Evolutionary conservation across 2,888 invertebrate species (phyloP), one percentile per base, ranked within the genome.

Genomic region (Neoscelio sp.): DNA sequence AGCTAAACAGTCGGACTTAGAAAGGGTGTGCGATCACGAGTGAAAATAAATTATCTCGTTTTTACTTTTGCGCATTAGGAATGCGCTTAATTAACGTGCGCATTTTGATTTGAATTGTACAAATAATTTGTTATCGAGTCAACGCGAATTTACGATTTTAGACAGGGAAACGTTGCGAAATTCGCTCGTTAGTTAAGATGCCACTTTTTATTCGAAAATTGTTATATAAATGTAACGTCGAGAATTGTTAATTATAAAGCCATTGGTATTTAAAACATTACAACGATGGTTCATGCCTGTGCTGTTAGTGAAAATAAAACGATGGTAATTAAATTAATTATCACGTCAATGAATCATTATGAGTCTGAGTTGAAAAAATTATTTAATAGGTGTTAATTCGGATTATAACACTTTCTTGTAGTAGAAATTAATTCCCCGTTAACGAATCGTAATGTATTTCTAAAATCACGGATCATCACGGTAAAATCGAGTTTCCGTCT

Each of bases 71-170:
- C 5, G 12, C 38, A 12, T 15, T 18, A 33, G 46, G 46, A 18
- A 17, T 46, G 60, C 35, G 23, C 12, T 56, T 56, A 40, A 46
- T 46, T 33, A 60, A 60, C 46, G 10, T 12, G 35, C 15, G 23
- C 38, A 38, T n/a, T 38, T 54, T 20, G 30, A 50, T 23, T 23
- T 23, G 23, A 23, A 23, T 23, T 23, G 23, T 23, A 6, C 28
- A 13, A 50, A 50, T 38, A 23, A 54, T 38, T 54, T 38, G 20
- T 23, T 23, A 2, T 23, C 3, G 23, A 23, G 3, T 3, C 3
- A 23, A 6, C 6, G 23, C 23, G 1, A 23, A 56, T 40, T 26
- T 30, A 17, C 30, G 7, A 17, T 23, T 30, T 50, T 15, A 12
- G 17, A 26, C 17, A 17, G 2, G 4, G 35, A 35, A 35, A 35